A percentile compares a stretch with the other conserved stretches of the same genome.
Conservation (phyloP, 2,888 invertebrate genomes). For the Marronus borbonicus region DNA sequence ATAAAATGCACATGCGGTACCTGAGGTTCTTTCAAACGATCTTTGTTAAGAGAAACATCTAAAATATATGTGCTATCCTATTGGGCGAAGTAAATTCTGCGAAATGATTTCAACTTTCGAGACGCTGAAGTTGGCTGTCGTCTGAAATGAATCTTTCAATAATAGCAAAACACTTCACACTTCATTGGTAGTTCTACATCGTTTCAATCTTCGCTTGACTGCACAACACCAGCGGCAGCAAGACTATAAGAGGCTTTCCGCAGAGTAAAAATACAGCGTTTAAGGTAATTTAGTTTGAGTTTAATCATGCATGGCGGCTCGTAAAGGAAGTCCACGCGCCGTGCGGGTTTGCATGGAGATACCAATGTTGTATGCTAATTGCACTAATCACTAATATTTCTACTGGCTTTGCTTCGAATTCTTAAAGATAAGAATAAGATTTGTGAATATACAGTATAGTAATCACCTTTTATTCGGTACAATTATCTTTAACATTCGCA, state of each 20-base stretch:
- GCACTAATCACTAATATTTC: conserved; percentile 26
- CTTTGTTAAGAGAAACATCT: no score
- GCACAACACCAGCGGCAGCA: conserved; percentile 14
- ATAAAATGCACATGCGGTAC: no score
- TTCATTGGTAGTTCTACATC: neutral
- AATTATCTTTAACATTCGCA: no score
- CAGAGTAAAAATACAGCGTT: conserved; percentile 35
- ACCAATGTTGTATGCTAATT: conserved; percentile 46
- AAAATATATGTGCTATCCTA: no score
- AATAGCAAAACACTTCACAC: conserved; percentile 15
- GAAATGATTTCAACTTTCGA: neutral
- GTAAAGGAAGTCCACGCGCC: conserved; percentile 25
- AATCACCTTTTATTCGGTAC: no score
- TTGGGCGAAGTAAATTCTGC: neutral
- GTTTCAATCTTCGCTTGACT: neutral
- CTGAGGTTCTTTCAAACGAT: no score
- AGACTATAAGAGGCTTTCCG: neutral
- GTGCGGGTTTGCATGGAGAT: neutral
- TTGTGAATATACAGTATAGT: no score
- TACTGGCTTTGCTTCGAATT: neutral
- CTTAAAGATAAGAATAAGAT: no score
- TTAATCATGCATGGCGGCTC: conserved; percentile 43
- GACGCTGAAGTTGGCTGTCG: neutral
- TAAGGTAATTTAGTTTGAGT: conserved; percentile 41
- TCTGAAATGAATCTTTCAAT: neutral